phyloP scores from a whole-genome alignment of 2,113 vertebrate genomes.

The Varanus salvator region DNA sequence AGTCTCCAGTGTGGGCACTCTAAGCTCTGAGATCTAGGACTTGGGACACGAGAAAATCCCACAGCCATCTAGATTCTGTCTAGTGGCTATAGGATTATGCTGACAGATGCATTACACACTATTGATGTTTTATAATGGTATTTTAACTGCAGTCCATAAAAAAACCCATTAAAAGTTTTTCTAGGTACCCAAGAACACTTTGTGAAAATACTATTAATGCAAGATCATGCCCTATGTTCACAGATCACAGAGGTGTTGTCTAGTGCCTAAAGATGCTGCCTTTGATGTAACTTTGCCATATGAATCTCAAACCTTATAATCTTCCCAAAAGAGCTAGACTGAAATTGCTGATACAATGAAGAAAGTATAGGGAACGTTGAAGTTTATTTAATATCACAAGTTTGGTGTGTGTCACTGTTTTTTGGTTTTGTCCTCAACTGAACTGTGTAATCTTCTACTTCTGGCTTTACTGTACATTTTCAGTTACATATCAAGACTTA shows the following conservation, averaged over 20 bases:
- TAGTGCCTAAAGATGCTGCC: background rate
- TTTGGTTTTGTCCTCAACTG: constrained; percentile 31
- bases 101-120: too few species aligned
- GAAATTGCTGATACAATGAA: constrained; percentile 52
- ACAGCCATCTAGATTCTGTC: too few species aligned
- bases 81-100: too few species aligned
- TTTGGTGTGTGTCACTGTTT: background rate
- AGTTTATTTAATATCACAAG: constrained; percentile 51
- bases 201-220: background rate
- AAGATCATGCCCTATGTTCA: background rate
- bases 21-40: too few species aligned
- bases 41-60: too few species aligned
- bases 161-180: too few species aligned
- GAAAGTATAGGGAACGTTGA: constrained; percentile 55
- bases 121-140: too few species aligned
- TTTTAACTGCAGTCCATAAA: too few species aligned
- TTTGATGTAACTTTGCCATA: background rate
- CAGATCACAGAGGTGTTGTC: background rate
- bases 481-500: constrained; percentile 39
- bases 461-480: constrained; percentile 7
- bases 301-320: constrained; percentile 22
- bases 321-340: constrained; percentile 36
- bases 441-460: constrained; percentile 16
- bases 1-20: too few species aligned
- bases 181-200: too few species aligned